A percentile compares a stretch with the other conserved stretches of the same genome.
Evolutionary conservation across 1,140 invertebrate species (phyloP).

Genomic region (Cotesia vestalis): DNA sequence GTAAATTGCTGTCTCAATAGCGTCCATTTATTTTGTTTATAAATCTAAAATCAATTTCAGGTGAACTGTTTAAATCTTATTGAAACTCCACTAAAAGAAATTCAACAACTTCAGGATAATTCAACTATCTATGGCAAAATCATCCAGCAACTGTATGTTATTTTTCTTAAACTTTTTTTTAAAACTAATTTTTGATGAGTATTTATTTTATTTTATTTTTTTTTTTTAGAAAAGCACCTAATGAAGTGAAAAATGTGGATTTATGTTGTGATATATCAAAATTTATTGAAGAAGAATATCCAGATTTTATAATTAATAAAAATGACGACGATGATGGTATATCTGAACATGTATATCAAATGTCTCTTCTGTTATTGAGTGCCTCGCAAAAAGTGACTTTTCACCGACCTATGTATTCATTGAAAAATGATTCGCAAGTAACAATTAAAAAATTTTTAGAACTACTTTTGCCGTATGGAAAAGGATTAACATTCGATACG

Average conservation of each 20-base stretch:
- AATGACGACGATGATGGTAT: slow-evolving; percentile 19
- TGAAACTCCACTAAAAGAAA: slow-evolving; percentile 15
- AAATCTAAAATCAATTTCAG: slow-evolving; percentile 3
- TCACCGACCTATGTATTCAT: slow-evolving; percentile 57
- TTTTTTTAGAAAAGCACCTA: slow-evolving; percentile 6
- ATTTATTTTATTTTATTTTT: slow-evolving; percentile 3
- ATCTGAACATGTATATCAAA: slow-evolving; percentile 46
- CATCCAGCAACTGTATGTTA: slow-evolving; percentile 19
- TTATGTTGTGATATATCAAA: not conserved
- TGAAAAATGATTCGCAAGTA: slow-evolving; percentile 55
- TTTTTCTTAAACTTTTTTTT: not conserved
- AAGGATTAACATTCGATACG: slow-evolving; percentile 50
- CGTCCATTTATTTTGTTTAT: not conserved
- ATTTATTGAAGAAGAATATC: slow-evolving; percentile 56
- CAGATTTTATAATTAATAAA: slow-evolving; percentile 46
- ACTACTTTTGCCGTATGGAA: slow-evolving; percentile 52
- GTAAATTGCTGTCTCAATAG: too few species aligned
- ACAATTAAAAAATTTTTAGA: slow-evolving; percentile 62
- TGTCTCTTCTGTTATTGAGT: slow-evolving; percentile 54
- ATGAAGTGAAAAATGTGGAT: not conserved
- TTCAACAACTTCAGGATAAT: slow-evolving; percentile 23
- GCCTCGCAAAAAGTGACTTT: slow-evolving; percentile 54
- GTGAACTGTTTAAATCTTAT: slow-evolving; percentile 32
- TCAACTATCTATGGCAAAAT: slow-evolving; percentile 21
- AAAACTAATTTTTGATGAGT: not conserved